phyloP scores from a whole-genome alignment of 2,888 invertebrate genomes.

The Caenorhabditis plicata region DNA sequence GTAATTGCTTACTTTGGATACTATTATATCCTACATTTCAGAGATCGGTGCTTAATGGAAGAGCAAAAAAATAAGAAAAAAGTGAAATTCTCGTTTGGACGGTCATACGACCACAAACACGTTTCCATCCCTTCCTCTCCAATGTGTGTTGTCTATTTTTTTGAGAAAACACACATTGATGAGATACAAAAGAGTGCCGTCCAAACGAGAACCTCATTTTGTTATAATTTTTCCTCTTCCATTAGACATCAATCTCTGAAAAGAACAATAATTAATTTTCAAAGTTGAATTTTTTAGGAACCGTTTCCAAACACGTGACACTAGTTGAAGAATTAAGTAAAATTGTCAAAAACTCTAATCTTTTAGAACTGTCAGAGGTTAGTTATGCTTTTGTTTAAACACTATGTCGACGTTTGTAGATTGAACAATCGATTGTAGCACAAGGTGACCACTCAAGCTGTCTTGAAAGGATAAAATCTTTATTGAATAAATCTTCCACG shows the following conservation, averaged over 20 bases:
- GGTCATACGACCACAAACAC: too few species aligned
- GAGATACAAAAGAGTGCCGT: too few species aligned
- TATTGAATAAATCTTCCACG: slow-evolving; percentile 76
- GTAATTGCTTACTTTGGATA: slow-evolving; percentile 35
- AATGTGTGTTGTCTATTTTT: too few species aligned
- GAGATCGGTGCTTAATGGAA: too few species aligned
- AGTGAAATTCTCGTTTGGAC: too few species aligned
- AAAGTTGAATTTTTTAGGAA: slow-evolving; percentile 69
- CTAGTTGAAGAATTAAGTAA: slow-evolving; percentile 91
- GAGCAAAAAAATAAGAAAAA: too few species aligned
- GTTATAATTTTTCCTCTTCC: too few species aligned
- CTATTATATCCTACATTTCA: not conserved
- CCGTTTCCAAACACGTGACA: slow-evolving; percentile 94
- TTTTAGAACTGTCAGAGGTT: slow-evolving; percentile 72
- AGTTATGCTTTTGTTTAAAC: not conserved
- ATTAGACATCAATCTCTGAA: too few species aligned
- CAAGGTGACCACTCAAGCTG: slow-evolving; percentile 71
- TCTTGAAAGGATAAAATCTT: slow-evolving; percentile 75
- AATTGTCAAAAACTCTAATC: slow-evolving; percentile 76
- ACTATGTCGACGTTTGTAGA: slow-evolving; percentile 11
- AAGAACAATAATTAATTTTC: too few species aligned
- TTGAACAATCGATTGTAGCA: slow-evolving; percentile 86
- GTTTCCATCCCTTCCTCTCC: too few species aligned
- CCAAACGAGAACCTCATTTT: too few species aligned
- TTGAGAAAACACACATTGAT: too few species aligned